Conservation (phyloP, 2,888 invertebrate genomes). For the Baronia brevicornis region DNA sequence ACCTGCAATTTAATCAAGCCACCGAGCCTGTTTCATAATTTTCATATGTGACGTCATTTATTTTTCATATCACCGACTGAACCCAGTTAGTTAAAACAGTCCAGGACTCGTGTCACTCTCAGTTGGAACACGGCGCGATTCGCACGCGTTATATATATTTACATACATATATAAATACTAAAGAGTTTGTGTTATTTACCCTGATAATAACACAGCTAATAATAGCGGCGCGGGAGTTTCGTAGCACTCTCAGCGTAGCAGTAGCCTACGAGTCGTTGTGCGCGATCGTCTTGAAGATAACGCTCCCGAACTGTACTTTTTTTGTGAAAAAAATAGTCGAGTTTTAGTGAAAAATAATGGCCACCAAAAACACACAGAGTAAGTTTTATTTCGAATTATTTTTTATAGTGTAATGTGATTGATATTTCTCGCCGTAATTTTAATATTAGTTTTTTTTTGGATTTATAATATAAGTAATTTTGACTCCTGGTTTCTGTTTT, state of each 20-base stretch:
- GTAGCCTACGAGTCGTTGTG: conserved; percentile 40
- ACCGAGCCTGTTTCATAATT: conserved; percentile 28
- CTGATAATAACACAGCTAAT: conserved; percentile 30
- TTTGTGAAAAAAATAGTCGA: conserved; percentile 15
- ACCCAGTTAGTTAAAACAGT: conserved; percentile 35
- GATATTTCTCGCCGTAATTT: no score
- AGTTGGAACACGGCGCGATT: conserved; percentile 40
- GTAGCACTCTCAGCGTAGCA: conserved; percentile 53
- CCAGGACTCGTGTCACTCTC: conserved; percentile 42
- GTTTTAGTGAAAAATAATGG: conserved; percentile 33
- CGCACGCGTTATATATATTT: conserved; percentile 41
- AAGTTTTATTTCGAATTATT: conserved; percentile 25
- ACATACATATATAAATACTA: conserved; percentile 17
- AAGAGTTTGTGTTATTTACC: conserved; percentile 18
- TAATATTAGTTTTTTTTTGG: no score
- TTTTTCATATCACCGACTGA: conserved; percentile 40
- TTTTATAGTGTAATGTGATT: no score
- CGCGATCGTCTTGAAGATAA: conserved; percentile 17
- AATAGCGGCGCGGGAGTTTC: conserved; percentile 36
- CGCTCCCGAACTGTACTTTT: conserved; percentile 18
- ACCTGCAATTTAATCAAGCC: conserved; percentile 17
- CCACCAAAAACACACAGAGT: conserved; percentile 41
- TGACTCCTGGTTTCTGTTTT: no score
- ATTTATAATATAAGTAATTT: no score
- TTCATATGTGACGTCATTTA: conserved; percentile 35